Evolutionary conservation across 2,113 vertebrate genomes (phyloP), one percentile per base, ranked within the genome.

Genomic region (Emydura subglobosa): DNA sequence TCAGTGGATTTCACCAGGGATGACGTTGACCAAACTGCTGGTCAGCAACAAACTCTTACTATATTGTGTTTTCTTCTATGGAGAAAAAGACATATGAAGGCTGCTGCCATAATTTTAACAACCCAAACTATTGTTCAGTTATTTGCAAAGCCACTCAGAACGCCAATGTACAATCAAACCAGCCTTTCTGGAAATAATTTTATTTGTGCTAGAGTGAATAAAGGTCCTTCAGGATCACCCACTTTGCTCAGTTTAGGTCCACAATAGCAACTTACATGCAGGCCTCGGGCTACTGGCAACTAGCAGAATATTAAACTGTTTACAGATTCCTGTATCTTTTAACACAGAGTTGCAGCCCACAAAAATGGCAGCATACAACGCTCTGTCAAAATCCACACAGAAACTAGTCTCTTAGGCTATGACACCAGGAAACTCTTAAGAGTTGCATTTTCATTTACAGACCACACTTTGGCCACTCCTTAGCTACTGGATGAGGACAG

Each of bases 141-240:
- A 53, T 90, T 91, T 21, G 79, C 27, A 34, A 55, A 61, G 24
- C 34, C 74, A 31, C 14, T 47, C 54, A 39, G 68, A 84, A 86
- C 0, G 0, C 53, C n/a, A 24, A 13, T 10, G 34, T 31, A 14
- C 3, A 4, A 19, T 47, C 22, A 78, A 21, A 1, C 11, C 25
- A 47, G 44, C 9, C 31, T 53, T 82, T 4, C 34, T 44, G 68
- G 81, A 88, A 94, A 86, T 59, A 83, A 39, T 47, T 61, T 12
- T 47, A 0, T 42, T 92, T 74, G 74, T 88, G 42, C 74, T 92
- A 9, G 65, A 76, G 1, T 2, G 47, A 42, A 80, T 11, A 27
- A 72, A 94, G 83, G 5, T 49, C 44, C 61, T 1, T 49, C 24
- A 51, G n/a, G 49, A 92, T 6, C 51, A 84, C 34, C 68, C 72